Percentiles rank a stretch among this genome's conserved stretches.
phyloP scores from a whole-genome alignment of 37 sponge, comb jelly and placozoan species.

The Petrosia ficiformis region DNA sequence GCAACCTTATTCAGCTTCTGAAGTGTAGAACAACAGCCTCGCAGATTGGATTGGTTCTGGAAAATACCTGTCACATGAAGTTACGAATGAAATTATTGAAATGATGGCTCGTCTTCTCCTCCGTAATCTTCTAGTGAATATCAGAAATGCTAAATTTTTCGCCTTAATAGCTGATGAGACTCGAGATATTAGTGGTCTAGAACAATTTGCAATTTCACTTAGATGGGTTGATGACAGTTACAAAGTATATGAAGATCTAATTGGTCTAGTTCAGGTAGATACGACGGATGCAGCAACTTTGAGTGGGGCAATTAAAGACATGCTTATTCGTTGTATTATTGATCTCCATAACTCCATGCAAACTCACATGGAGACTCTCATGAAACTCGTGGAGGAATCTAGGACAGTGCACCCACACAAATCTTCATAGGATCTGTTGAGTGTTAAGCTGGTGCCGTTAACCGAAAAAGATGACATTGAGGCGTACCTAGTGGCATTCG shows the following conservation, averaged over 20 bases:
- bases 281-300: slow-evolving; percentile 25
- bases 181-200: slow-evolving; percentile 25
- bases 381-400: too few relatives aligned
- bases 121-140: slow-evolving; percentile 6
- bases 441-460: too few relatives aligned
- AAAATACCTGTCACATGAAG: slow-evolving; percentile 33
- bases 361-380: not conserved
- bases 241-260: slow-evolving; percentile 23
- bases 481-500: too few relatives aligned
- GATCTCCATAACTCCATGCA: not conserved
- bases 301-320: not conserved
- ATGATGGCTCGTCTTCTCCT: slow-evolving; percentile 28
- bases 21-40: slow-evolving; percentile 4
- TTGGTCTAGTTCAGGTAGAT: slow-evolving; percentile 30
- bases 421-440: too few relatives aligned
- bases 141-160: slow-evolving; percentile 13
- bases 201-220: slow-evolving; percentile 23
- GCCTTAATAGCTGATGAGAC: slow-evolving; percentile 36
- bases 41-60: slow-evolving; percentile 12
- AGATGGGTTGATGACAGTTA: slow-evolving; percentile 23
- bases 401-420: too few relatives aligned
- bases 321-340: slow-evolving; percentile 4
- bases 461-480: too few relatives aligned
- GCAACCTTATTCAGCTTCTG: slow-evolving; percentile 47
- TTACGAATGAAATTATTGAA: slow-evolving; percentile 38